Base-by-base conservation (phyloP, 2,888 invertebrate species). In the Linnaemya tessellans region DNA sequence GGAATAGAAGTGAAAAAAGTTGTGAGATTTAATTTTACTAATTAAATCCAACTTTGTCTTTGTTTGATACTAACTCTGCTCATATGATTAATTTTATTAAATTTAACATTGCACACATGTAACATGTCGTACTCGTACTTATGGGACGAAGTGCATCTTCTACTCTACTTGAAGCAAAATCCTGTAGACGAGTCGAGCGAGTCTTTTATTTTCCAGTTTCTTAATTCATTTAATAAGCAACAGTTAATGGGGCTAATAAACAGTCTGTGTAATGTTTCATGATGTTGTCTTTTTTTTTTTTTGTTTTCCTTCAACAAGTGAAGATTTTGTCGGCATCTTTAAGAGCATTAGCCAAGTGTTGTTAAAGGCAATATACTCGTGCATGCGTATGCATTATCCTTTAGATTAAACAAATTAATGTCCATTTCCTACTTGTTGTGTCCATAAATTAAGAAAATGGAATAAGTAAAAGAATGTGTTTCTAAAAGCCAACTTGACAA, bases 1-100 rank as follows among this genome's bases (percentile, higher is more conserved):
- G 70, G 51, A 82, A 75, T 65, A 65, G 41, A 77, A 67, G 65
- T 60, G 58, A 60, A 46, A 70, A 82, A 77, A 73, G 67, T 80
- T 82, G 62, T 51, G 51, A 77, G 80, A 86, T 86, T 84, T 86
- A 84, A 86, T 86, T 84, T 84, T 73, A 71, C 84, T 84, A 84
- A 84, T 86, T 86, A 86, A 84, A 82, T 85, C 85, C 51, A 71
- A 85, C 85, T 85, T 82, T 85, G 79, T 80, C 82, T 82, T 64
- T 85, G 79, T 82, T 81, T 84, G 62, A 74, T 74, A 79, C 71
- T 65, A 49, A 79, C 71, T 71, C 46, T 74, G 49, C 51, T 75
- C 43, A 43, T 62, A 75, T 82, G 85, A 85, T 85, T 85, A 85
- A 85, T 82, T 82, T 82, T 60, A 85, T 85, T 74, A 74, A 79